These are phyloP conservation scores for Epizoanthus scotinus DNA, from an alignment of 92 coral and sea anemone species.

Conservation along the genomic window DNA sequence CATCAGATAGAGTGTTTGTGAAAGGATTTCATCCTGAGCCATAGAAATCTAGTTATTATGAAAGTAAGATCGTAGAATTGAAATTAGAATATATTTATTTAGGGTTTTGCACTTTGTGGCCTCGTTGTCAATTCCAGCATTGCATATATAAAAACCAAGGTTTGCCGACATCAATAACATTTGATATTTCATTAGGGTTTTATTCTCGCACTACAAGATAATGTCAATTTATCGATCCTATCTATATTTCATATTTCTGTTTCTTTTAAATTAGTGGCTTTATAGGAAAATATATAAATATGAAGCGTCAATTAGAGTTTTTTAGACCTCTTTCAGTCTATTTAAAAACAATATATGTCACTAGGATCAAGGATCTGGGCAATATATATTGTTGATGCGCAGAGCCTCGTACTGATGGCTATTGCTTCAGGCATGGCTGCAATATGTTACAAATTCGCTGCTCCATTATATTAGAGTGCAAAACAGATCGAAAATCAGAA, in stretches of 20 bases:
- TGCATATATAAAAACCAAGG: neutral
- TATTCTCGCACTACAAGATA: neutral
- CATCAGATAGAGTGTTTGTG: neutral
- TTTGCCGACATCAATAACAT: conserved; percentile 7
- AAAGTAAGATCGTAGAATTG: neutral
- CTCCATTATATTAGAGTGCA: no score
- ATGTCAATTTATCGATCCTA: neutral
- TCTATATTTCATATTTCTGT: neutral
- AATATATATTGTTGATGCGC: no score
- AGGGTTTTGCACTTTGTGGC: neutral
- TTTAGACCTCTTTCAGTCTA: no score
- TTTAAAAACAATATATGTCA: no score
- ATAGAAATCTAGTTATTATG: neutral
- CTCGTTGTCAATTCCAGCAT: neutral
- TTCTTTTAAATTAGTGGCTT: neutral
- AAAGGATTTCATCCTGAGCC: neutral
- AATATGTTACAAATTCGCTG: no score
- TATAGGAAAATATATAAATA: neutral
- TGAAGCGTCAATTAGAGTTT: neutral
- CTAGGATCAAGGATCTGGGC: no score
- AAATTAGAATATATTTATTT: neutral
- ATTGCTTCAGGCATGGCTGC: no score
- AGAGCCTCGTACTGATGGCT: no score
- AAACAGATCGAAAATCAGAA: no score
- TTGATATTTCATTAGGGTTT: conserved; percentile 3